Evolutionary conservation across 2,888 invertebrate genomes (phyloP).

Genomic region (Lasioglossum zephyrum): DNA sequence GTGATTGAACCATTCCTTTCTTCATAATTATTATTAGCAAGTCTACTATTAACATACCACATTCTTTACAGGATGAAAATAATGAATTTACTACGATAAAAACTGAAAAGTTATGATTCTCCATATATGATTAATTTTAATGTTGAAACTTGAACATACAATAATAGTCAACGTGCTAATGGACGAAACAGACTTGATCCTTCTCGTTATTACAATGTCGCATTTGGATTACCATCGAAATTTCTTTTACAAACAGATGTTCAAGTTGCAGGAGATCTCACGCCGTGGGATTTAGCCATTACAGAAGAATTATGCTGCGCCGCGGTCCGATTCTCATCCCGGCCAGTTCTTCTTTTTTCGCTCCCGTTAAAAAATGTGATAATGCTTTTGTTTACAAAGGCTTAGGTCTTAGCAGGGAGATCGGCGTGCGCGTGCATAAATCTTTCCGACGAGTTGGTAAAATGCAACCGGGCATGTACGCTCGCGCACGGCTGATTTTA

Average conservation of each 20-base stretch:
- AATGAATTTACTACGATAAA: too few relatives aligned
- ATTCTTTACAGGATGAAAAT: not conserved
- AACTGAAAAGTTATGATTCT: too few relatives aligned
- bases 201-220: not conserved
- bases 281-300: not conserved
- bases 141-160: too few relatives aligned
- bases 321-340: not conserved
- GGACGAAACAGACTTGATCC: not conserved
- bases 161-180: too few relatives aligned
- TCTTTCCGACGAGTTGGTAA: slow-evolving; percentile 17
- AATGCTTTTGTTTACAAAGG: not conserved
- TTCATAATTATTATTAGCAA: too few relatives aligned
- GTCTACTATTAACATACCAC: too few relatives aligned
- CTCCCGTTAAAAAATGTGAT: not conserved
- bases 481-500: slow-evolving; percentile 46
- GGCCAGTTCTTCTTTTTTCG: not conserved
- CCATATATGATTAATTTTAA: too few relatives aligned
- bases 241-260: not conserved
- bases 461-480: slow-evolving; percentile 28
- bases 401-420: not conserved
- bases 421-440: slow-evolving; percentile 12
- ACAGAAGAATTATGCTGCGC: not conserved
- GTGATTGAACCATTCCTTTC: too few relatives aligned
- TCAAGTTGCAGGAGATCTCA: not conserved
- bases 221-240: too few relatives aligned